Conservation (phyloP, 2,888 invertebrate species). For the Pemphredon lugubris region DNA sequence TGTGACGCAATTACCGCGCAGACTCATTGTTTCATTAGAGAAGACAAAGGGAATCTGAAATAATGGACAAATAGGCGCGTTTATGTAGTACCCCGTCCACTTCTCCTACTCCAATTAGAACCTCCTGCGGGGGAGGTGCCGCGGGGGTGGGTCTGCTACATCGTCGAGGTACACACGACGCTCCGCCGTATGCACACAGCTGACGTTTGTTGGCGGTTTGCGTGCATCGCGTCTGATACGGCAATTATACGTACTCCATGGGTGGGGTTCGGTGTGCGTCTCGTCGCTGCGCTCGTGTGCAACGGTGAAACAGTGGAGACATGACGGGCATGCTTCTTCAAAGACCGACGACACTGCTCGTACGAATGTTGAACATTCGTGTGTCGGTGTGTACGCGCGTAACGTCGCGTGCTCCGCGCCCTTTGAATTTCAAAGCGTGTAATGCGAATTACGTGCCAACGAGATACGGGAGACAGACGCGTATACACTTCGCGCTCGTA, state of each 20-base stretch:
- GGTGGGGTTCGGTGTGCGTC: not conserved
- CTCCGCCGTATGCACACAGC: constrained; percentile 14
- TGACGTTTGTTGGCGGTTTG: constrained; percentile 29
- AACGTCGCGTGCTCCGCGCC: constrained; percentile 34
- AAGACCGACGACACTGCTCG: too few species aligned
- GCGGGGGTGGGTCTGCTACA: constrained; percentile 48
- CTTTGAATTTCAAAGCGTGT: constrained; percentile 41
- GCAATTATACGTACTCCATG: constrained; percentile 26
- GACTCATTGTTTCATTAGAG: constrained; percentile 81
- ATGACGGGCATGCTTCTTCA: too few species aligned
- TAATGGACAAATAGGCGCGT: constrained; percentile 81
- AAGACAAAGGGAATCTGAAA: constrained; percentile 81
- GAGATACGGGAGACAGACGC: constrained; percentile 17
- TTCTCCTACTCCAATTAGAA: constrained; percentile 79
- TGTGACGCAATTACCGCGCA: constrained; percentile 78
- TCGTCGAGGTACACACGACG: constrained; percentile 42
- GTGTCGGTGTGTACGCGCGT: constrained; percentile 26
- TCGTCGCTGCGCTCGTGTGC: constrained; percentile 17
- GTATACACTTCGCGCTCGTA: not conserved
- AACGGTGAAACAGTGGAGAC: too few species aligned
- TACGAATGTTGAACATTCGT: too few species aligned
- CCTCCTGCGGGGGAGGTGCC: constrained; percentile 67
- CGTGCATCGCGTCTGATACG: constrained; percentile 16
- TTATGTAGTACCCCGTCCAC: constrained; percentile 74
- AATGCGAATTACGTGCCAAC: constrained; percentile 33